These are phyloP conservation scores for Muscicapa striata DNA, from an alignment of 2,797 vertebrate species.

Conservation along the genomic window DNA sequence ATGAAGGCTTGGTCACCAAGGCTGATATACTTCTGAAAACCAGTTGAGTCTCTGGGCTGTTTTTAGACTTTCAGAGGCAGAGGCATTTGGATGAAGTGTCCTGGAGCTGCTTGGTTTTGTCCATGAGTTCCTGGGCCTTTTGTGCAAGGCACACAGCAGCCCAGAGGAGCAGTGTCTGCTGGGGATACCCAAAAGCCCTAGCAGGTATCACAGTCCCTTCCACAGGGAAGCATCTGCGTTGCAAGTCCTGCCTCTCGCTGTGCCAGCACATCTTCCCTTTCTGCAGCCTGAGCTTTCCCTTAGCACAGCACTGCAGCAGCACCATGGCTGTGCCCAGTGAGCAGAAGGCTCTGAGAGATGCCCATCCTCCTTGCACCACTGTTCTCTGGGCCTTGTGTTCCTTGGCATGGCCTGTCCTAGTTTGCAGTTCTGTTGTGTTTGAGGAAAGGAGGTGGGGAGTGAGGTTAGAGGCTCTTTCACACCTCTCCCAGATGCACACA, in stretches of 20 bases:
- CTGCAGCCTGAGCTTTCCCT: background rate
- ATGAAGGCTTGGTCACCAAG: background rate
- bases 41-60: background rate
- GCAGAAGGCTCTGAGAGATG: background rate
- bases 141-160: background rate
- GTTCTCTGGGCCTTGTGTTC: background rate
- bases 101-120: background rate
- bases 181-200: background rate
- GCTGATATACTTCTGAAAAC: background rate
- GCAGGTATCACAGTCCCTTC: background rate
- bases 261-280: background rate
- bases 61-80: slow-evolving; percentile 5
- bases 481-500: background rate
- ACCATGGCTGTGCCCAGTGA: accelerated
- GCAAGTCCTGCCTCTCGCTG: background rate
- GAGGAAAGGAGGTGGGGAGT: background rate
- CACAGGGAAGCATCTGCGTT: background rate
- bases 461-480: background rate
- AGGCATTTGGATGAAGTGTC: background rate
- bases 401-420: background rate
- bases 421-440: background rate
- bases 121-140: background rate
- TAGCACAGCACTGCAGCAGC: background rate
- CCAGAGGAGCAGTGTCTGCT: background rate
- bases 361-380: background rate